phyloP scores from a whole-genome alignment of 2,113 vertebrate genomes.

The Alectura lathami region DNA sequence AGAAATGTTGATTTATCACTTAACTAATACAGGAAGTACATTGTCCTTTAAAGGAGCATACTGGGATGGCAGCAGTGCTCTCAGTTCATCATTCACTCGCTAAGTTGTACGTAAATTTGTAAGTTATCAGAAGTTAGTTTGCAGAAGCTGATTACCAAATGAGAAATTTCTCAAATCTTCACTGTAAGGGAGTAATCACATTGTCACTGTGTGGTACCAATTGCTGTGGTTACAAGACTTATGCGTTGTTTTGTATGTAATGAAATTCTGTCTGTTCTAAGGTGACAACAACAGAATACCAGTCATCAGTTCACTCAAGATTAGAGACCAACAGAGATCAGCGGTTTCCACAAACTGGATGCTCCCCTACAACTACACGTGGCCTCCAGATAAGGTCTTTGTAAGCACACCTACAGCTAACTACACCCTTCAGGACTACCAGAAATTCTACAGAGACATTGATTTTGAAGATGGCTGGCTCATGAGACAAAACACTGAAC shows the following conservation, averaged over 20 bases:
- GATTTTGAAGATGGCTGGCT: slow-evolving; percentile 89
- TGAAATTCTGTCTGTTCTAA: slow-evolving; percentile 37
- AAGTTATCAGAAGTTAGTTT: not conserved
- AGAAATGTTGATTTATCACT: not conserved
- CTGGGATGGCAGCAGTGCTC: not conserved
- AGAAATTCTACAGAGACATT: slow-evolving; percentile 87
- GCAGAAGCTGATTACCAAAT: not conserved
- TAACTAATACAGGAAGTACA: not conserved
- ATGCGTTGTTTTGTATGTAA: not conserved
- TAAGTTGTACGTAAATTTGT: not conserved
- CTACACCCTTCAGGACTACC: slow-evolving; percentile 90
- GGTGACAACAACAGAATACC: slow-evolving; percentile 96
- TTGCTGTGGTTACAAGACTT: not conserved
- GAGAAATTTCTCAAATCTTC: not conserved
- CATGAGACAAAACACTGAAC: slow-evolving; percentile 90
- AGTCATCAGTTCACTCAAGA: slow-evolving; percentile 90
- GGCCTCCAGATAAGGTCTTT: slow-evolving; percentile 86
- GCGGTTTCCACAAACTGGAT: slow-evolving; percentile 93
- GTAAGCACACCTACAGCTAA: slow-evolving; percentile 86
- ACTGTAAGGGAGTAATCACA: not conserved
- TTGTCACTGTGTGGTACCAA: not conserved
- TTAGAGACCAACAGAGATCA: slow-evolving; percentile 91
- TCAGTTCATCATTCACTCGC: not conserved
- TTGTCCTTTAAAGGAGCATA: not conserved
- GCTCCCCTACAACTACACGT: slow-evolving; percentile 88